A percentile compares a stretch with the other conserved stretches of the same genome.
These are phyloP conservation scores for Drosophila kambysellisi DNA, from an alignment of 2,888 invertebrate genomes.

Conservation along the genomic window DNA sequence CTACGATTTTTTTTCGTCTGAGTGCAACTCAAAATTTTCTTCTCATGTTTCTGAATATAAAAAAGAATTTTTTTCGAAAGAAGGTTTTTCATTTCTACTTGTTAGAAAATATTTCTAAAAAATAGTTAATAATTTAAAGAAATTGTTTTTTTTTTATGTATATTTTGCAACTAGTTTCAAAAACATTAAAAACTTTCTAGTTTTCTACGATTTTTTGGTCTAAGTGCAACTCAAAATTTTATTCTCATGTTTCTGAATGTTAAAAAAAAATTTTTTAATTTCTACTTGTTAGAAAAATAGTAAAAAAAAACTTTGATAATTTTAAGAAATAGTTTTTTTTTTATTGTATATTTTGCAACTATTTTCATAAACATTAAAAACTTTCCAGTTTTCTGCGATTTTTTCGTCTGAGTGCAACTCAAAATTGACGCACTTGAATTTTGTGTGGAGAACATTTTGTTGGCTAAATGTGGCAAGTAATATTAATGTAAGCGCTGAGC, in stretches of 20 bases:
- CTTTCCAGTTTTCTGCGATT: neutral
- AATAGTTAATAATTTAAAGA: too few species aligned
- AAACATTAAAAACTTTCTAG: too few species aligned
- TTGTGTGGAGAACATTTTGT: neutral
- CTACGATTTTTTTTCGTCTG: neutral
- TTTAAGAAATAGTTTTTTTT: neutral
- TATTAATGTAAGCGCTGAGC: slow-evolving; percentile 27
- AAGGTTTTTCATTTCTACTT: too few species aligned
- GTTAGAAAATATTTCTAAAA: too few species aligned
- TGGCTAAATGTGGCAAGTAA: neutral
- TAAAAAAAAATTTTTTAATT: neutral
- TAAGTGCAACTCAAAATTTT: neutral
- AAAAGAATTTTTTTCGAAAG: too few species aligned
- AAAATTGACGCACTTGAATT: neutral
- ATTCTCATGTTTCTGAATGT: neutral
- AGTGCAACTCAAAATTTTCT: neutral
- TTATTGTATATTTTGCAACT: neutral
- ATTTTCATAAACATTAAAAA: neutral
- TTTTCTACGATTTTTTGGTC: too few species aligned
- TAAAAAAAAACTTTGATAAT: neutral
- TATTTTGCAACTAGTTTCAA: too few species aligned
- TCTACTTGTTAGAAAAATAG: neutral
- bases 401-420: neutral
- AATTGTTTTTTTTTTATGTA: too few species aligned
- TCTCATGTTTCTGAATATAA: too few species aligned